A percentile compares a stretch with the other conserved stretches of the same genome.
phyloP scores from a whole-genome alignment of 2,113 vertebrate genomes.

The Xenopus tropicalis region DNA sequence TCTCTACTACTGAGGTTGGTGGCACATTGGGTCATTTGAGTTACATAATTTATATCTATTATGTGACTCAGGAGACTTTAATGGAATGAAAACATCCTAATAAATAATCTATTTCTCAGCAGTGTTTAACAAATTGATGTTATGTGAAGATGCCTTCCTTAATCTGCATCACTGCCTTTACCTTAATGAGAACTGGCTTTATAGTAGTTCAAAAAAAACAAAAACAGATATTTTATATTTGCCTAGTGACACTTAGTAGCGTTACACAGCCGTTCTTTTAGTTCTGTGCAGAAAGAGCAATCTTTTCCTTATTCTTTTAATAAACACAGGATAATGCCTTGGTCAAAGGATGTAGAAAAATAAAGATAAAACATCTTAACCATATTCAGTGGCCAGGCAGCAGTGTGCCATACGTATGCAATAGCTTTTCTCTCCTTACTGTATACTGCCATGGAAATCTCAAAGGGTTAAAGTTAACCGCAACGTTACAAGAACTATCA shows the following conservation, averaged over 20 bases:
- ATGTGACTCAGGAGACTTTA: slow-evolving; percentile 24
- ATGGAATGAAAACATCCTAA: slow-evolving; percentile 30
- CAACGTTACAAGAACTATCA: slow-evolving; percentile 33
- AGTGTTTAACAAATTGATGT: slow-evolving; percentile 39
- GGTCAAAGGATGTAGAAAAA: background rate
- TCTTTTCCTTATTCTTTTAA: slow-evolving; percentile 31
- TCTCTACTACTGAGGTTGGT: background rate
- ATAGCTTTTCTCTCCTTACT: background rate
- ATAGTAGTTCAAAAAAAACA: slow-evolving; percentile 18
- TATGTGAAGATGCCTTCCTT: slow-evolving; percentile 18
- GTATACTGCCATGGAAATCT: background rate
- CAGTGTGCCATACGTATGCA: background rate
- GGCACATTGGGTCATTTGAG: slow-evolving; percentile 6
- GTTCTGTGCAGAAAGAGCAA: background rate
- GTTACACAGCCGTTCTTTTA: slow-evolving; percentile 28
- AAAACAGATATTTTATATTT: slow-evolving; percentile 38
- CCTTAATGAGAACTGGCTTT: slow-evolving; percentile 37
- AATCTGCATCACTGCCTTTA: slow-evolving; percentile 32
- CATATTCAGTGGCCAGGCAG: background rate
- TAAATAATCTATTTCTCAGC: slow-evolving; percentile 42
- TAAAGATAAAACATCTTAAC: background rate
- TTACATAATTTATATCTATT: slow-evolving; percentile 20
- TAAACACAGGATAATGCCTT: slow-evolving; percentile 25
- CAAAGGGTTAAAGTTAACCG: slow-evolving; percentile 37
- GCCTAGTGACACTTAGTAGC: slow-evolving; percentile 11